phyloP scores from a whole-genome alignment of 1,140 invertebrate genomes.

The Rhysida immarginata region DNA sequence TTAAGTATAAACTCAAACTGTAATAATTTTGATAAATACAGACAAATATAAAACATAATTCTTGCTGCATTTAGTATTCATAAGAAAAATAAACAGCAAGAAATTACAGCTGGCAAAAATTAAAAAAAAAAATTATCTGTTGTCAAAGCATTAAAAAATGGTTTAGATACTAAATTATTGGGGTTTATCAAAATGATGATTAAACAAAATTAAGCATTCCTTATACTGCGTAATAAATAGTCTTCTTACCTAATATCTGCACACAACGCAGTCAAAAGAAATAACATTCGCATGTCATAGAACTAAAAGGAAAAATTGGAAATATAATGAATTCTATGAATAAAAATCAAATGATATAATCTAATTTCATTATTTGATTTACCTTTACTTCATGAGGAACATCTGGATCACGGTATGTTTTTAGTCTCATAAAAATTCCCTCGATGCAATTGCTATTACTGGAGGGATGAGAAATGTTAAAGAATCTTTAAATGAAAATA shows the following conservation, averaged over 20 bases:
- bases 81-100: too few species aligned
- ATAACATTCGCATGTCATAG: constrained; percentile 76
- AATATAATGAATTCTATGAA: neutral
- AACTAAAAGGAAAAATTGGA: constrained; percentile 31
- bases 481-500: constrained; percentile 3
- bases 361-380: neutral
- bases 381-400: constrained; percentile 51
- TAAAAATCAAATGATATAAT: neutral
- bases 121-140: too few species aligned
- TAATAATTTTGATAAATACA: too few species aligned
- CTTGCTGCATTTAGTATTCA: too few species aligned
- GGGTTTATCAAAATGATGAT: too few species aligned
- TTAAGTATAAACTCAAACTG: too few species aligned
- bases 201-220: too few species aligned
- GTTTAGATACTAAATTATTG: too few species aligned
- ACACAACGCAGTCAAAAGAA: constrained; percentile 68
- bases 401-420: constrained; percentile 42
- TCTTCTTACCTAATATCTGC: constrained; percentile 38
- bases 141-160: too few species aligned
- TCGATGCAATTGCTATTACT: constrained; percentile 52
- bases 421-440: constrained; percentile 55
- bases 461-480: constrained; percentile 15
- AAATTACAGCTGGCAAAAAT: too few species aligned
- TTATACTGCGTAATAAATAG: too few species aligned
- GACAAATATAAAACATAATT: too few species aligned